These are phyloP conservation scores for Heliconius cydno DNA, from an alignment of 2,888 invertebrate genomes.

Conservation along the genomic window DNA sequence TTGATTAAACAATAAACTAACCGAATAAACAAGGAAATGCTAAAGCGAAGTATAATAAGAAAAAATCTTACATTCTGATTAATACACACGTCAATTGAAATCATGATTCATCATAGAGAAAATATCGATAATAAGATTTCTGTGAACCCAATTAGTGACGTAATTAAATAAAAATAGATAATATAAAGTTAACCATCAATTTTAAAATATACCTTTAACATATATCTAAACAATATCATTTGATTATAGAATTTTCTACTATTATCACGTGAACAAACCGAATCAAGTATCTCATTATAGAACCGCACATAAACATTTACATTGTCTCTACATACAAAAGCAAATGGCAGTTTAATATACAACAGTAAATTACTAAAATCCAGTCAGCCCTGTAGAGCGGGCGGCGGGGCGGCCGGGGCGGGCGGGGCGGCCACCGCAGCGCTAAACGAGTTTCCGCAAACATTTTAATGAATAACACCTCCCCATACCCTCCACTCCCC, in stretches of 20 bases:
- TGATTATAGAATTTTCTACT: background rate
- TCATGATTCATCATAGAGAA: no score
- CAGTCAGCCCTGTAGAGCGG: conserved; percentile 52
- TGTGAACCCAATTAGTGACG: background rate
- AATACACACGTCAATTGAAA: no score
- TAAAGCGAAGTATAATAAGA: no score
- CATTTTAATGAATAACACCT: conserved; percentile 83
- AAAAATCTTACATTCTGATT: no score
- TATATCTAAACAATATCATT: no score
- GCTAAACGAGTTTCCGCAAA: conserved; percentile 83
- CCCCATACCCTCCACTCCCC: conserved; percentile 63
- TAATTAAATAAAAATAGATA: conserved; percentile 1
- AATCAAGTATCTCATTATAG: background rate
- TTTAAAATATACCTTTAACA: no score
- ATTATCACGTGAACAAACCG: background rate
- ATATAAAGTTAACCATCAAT: background rate
- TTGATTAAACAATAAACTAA: background rate
- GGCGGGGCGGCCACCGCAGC: conserved; percentile 71
- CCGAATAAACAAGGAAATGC: background rate
- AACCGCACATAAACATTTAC: conserved; percentile 4
- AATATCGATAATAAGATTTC: background rate
- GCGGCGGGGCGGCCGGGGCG: conserved; percentile 50
- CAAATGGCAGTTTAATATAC: conserved; percentile 34
- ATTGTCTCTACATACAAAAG: conserved; percentile 16
- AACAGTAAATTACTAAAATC: conserved; percentile 43